Evolutionary conservation across 2,797 vertebrate genomes (phyloP), one percentile per base, ranked within the genome.

Genomic region (Delichon dasypus): DNA sequence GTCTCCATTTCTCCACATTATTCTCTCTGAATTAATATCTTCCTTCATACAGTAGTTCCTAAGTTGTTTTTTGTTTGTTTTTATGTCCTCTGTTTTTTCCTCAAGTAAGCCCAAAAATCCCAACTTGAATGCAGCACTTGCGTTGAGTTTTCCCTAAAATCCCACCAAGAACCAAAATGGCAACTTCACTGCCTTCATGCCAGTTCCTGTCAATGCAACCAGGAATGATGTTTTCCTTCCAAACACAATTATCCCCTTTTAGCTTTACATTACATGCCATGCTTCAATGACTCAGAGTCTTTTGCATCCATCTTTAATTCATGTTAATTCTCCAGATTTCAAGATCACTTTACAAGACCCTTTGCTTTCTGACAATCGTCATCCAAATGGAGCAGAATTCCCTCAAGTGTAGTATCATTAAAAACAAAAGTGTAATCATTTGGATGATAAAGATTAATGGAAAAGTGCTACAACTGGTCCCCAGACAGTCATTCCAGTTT

Each of bases 391-490:
- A 19, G 4, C 15, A 51, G 68, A 93, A 93, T 48, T 92, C 83
- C 83, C 80, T 60, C 32, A 42, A 67, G 83, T 17, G 16, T 5
- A 72, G 18, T 48, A 88, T 21, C 76, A 58, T 86, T 81, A 92
- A 89, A 96, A 96, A 67, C 78, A 92, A 89, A 92, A 91, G 38
- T 42, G 61, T 65, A 88, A 88, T 71, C 57, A 83, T 82, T 57
- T n/a, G 18, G 36, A 94, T 40, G 17, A 78, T 67, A 88, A 94
- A 77, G 50, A 92, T 58, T 58, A 91, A 80, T 47, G 48, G 71
- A 72, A 89, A 68, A 2, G 0, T 70, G 47, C 50, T 81, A 65
- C 58, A 81, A 58, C 4, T 68, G 54, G 62, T 93, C 89, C 82
- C 79, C 38, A 83, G 89, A 21, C 12, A 68, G 36, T 36, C 34